These are phyloP conservation scores for Cataglyphis altisquamis DNA, from an alignment of 2,888 invertebrate genomes.

Conservation along the genomic window DNA sequence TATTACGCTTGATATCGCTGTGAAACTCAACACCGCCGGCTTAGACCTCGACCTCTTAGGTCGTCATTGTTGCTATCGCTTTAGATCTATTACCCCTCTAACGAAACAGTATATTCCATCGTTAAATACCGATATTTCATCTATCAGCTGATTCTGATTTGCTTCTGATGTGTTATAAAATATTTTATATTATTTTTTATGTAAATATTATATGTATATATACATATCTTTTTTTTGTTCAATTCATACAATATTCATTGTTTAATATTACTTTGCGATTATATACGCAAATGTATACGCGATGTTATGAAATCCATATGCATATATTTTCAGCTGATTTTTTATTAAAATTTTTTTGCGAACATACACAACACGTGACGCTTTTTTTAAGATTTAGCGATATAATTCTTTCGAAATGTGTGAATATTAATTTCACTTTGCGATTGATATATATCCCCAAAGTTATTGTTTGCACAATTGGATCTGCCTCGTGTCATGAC, in stretches of 20 bases:
- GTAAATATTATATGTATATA: not conserved
- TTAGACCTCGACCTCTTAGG: slow-evolving; percentile 74
- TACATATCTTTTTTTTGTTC: not conserved
- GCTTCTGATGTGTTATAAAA: not conserved
- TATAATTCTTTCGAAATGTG: slow-evolving; percentile 15
- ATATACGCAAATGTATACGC: not conserved
- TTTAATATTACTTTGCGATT: not conserved
- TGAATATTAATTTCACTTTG: slow-evolving; percentile 34
- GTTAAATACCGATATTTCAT: slow-evolving; percentile 50
- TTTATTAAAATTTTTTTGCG: not conserved
- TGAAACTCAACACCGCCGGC: slow-evolving; percentile 78
- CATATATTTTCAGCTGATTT: slow-evolving; percentile 7
- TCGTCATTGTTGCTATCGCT: slow-evolving; percentile 69
- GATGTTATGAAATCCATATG: not conserved
- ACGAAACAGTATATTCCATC: slow-evolving; percentile 63
- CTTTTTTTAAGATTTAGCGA: not conserved
- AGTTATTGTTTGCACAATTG: slow-evolving; percentile 48
- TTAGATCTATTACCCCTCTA: slow-evolving; percentile 58
- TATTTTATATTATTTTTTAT: not conserved
- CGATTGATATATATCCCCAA: slow-evolving; percentile 14
- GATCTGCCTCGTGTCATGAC: not conserved
- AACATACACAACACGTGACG: not conserved
- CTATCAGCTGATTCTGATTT: slow-evolving; percentile 9
- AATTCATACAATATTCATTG: not conserved
- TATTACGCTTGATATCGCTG: slow-evolving; percentile 80